Base-by-base conservation (phyloP, 1,140 invertebrate species). In the Drosophila nebulosa region DNA sequence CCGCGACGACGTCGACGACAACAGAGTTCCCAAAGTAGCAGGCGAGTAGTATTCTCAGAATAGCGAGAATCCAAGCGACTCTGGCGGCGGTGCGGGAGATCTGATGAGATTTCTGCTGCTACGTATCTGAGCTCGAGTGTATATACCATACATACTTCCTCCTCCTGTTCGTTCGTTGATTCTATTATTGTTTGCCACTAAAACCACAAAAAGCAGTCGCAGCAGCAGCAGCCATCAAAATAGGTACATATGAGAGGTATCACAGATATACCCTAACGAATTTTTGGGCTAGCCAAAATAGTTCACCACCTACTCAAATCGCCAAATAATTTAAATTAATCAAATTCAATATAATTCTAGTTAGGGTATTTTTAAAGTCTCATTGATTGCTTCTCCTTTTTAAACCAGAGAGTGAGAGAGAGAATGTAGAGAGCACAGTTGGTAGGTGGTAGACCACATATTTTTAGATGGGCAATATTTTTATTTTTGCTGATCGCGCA, bases 171-270 rank as follows among this genome's bases (percentile, higher is more conserved):
- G 9, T 35, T 10, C 10, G 32, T 46, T 46, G 7, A 16, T 74
- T 77, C 83, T 85, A 85, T 85, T 85, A 85, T 85, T 85, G 69
- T 85, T 86, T 86, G 69, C 80, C 77, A 84, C 73, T 57, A 68
- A 69, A 58, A 58, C 42, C 75, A 68, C 69, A 50, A 68, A 69
- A 66, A 67, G 71, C 50, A 42, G 64, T 4, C 2, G 24, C 24
- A 24, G 24, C 24, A 64, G 14, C 50, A 64, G 62, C 60, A 74
- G 60, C n/a, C 61, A 51, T 21, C 32, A 22, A 24, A 26, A 50
- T 26, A 46, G 53, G 62, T 58, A n/a, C n/a, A n/a, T n/a, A 52
- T 16, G 24, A 69, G 21, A 21, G 27, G 36, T 21, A 46, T 9
- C 16, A 46, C 10, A 21, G 16, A 18, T 39, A 42, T 21, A 46